These are phyloP conservation scores for Zeus faber DNA, from an alignment of 2,113 vertebrate genomes.

Conservation along the genomic window DNA sequence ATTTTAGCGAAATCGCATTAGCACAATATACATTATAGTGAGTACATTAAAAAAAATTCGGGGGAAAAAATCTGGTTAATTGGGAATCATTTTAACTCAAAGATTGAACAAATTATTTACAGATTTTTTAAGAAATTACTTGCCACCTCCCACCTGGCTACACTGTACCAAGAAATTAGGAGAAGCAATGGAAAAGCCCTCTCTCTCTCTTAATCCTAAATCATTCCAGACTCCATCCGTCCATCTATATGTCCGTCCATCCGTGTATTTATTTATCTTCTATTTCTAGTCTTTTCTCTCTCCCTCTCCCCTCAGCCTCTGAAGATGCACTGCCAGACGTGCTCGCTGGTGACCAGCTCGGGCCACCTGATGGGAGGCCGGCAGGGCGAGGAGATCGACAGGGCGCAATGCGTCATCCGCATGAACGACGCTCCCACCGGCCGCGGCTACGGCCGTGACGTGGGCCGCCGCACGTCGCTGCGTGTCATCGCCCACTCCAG, in stretches of 20 bases:
- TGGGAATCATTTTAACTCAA: too few species aligned
- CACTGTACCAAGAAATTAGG: too few species aligned
- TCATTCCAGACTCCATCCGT: neutral
- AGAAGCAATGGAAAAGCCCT: too few species aligned
- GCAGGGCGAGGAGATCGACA: conserved; percentile 85
- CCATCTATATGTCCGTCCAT: neutral
- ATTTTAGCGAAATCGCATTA: too few species aligned
- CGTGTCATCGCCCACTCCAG: conserved; percentile 96
- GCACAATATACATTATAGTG: too few species aligned
- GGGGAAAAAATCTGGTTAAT: too few species aligned
- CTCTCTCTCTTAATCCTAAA: neutral
- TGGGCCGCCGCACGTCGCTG: conserved; percentile 89
- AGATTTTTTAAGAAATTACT: too few species aligned
- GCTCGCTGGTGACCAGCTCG: conserved; percentile 92
- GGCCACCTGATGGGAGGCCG: conserved; percentile 86
- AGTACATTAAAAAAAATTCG: too few species aligned
- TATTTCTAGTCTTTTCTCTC: too few species aligned
- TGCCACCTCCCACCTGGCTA: too few species aligned
- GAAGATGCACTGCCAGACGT: conserved; percentile 89
- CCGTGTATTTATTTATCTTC: neutral
- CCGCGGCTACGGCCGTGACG: conserved; percentile 79
- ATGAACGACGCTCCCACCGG: conserved; percentile 93
- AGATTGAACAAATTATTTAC: too few species aligned
- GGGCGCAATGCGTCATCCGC: conserved; percentile 90
- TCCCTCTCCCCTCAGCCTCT: conserved; percentile 77